Evolutionary conservation across 2,888 invertebrate species (phyloP).

Genomic region (Zhengitettix transpicula): DNA sequence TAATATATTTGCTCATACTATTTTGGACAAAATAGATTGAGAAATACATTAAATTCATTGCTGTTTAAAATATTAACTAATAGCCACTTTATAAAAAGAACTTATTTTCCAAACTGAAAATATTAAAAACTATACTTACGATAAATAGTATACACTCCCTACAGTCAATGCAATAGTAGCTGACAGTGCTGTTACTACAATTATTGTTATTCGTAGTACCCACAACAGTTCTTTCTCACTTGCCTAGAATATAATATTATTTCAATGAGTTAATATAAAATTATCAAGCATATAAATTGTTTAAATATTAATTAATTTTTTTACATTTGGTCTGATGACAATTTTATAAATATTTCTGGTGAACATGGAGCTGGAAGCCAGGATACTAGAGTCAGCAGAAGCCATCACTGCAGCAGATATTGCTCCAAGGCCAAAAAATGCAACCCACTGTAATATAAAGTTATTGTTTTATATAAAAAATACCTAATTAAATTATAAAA

Average conservation of each 20-base stretch:
- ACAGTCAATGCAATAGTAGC: conserved; percentile 47
- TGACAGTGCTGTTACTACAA: conserved; percentile 40
- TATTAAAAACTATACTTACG: conserved; percentile 20
- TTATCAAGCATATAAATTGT: not conserved
- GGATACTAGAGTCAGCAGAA: conserved; percentile 53
- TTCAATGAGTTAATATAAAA: not conserved
- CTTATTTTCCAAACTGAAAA: too few species aligned
- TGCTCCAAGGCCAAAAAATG: conserved; percentile 53
- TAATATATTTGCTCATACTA: not conserved
- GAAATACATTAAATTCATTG: too few species aligned
- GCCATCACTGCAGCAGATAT: conserved; percentile 64
- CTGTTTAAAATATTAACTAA: too few species aligned
- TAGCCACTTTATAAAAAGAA: not conserved
- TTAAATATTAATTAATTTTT: conserved; percentile 7
- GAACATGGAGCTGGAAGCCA: conserved; percentile 56
- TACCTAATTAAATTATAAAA: too few species aligned
- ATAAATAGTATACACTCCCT: conserved; percentile 40
- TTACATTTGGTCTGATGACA: conserved; percentile 44
- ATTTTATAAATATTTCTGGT: conserved; percentile 51
- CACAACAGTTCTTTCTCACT: conserved; percentile 47
- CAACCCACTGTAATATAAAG: conserved; percentile 28
- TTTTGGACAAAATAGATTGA: too few species aligned
- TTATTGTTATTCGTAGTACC: conserved; percentile 45
- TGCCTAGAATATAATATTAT: conserved; percentile 31
- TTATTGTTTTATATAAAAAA: too few species aligned